phyloP scores from a whole-genome alignment of 1,140 invertebrate genomes.

The Scylla paramamosain region DNA sequence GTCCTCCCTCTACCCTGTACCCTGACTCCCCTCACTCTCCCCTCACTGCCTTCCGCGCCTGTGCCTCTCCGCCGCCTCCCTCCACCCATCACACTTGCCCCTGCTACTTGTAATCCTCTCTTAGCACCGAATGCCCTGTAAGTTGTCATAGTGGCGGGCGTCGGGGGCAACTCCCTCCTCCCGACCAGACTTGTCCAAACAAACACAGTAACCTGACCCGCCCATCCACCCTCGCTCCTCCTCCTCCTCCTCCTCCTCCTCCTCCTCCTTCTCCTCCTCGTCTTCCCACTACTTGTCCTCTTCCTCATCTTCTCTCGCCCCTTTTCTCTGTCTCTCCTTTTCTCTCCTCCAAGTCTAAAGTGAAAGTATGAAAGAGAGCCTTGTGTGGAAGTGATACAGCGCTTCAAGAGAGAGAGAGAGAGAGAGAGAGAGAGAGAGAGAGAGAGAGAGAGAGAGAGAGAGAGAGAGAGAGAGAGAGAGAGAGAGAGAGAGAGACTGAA shows the following conservation, averaged over 20 bases:
- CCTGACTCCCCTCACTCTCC: neutral
- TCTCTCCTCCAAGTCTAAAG: neutral
- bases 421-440: neutral
- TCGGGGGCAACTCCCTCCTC: too few relatives aligned
- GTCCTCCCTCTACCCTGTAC: neutral
- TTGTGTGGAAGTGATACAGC: too few relatives aligned
- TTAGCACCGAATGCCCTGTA: neutral
- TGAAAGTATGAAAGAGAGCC: neutral
- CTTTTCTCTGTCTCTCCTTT: neutral
- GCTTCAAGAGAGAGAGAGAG: slow-evolving; percentile 42
- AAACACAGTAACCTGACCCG: too few relatives aligned
- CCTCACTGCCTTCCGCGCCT: neutral
- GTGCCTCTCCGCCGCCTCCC: neutral
- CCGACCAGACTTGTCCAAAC: too few relatives aligned
- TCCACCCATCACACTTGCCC: neutral
- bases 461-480: slow-evolving; percentile 30
- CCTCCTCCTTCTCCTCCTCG: slow-evolving; percentile 5
- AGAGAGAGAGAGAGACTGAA: neutral
- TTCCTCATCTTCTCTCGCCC: neutral
- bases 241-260: neutral
- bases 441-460: slow-evolving; percentile 47
- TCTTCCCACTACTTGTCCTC: neutral
- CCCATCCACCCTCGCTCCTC: neutral
- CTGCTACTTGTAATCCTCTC: neutral
- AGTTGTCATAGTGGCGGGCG: too few relatives aligned